These are phyloP conservation scores for Verasper variegatus DNA, from an alignment of 2,113 vertebrate species.

Conservation along the genomic window DNA sequence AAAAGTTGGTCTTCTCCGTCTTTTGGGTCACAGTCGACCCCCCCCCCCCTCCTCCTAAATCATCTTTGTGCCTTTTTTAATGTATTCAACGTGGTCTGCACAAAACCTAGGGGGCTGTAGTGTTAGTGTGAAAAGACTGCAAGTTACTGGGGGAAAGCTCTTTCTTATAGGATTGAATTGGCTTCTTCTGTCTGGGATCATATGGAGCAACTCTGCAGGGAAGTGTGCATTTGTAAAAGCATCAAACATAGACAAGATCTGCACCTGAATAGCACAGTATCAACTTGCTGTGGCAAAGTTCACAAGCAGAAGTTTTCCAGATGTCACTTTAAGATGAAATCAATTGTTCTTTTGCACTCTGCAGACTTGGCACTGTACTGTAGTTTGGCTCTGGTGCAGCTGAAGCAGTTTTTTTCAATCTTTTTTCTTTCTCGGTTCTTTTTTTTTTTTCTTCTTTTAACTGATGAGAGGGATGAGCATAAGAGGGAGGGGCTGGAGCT, in stretches of 20 bases:
- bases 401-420: background rate
- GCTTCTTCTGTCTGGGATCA: background rate
- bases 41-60: conserved; percentile 23
- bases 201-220: background rate
- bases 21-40: conserved; percentile 1
- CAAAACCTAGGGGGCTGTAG: background rate
- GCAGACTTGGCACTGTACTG: background rate
- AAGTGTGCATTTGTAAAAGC: background rate
- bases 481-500: conserved; percentile 53
- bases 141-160: too few species aligned
- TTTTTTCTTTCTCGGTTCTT: background rate
- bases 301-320: background rate
- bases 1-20: conserved; percentile 16
- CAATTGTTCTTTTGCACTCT: background rate
- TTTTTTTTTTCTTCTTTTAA: background rate
- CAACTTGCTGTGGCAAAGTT: background rate
- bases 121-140: background rate
- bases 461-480: conserved; percentile 60
- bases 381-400: conserved; percentile 7
- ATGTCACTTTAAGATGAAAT: background rate
- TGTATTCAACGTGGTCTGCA: conserved; percentile 25
- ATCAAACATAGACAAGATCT: background rate
- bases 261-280: background rate
- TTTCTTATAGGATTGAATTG: too few species aligned
- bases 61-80: conserved; percentile 32